Conservation (phyloP, 2,113 vertebrate species). For the Eulemur macaco region DNA sequence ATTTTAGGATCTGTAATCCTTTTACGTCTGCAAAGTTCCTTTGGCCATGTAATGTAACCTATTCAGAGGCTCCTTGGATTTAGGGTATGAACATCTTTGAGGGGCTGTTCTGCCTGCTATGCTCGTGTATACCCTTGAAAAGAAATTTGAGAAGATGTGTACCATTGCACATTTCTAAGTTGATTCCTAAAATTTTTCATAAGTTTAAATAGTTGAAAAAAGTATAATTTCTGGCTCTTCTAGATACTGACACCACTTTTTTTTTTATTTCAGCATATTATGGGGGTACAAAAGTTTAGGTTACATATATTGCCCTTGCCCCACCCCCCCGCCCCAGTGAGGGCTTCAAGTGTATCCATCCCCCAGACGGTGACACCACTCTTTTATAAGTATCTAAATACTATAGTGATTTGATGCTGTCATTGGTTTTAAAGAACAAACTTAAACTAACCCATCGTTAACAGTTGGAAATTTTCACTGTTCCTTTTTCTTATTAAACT, state of each 20-base stretch:
- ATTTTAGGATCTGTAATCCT: conserved; percentile 24
- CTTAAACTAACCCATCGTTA: not conserved
- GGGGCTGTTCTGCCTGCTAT: not conserved
- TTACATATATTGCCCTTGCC: too few relatives aligned
- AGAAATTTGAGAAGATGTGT: not conserved
- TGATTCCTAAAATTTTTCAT: not conserved
- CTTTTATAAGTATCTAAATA: not conserved
- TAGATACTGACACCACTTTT: not conserved
- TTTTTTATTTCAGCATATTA: too few relatives aligned
- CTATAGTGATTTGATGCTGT: not conserved
- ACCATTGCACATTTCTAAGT: not conserved
- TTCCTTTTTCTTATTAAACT: conserved; percentile 18
- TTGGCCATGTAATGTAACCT: conserved; percentile 18
- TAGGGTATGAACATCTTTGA: not conserved
- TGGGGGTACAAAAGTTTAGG: too few relatives aligned
- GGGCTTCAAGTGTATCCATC: too few relatives aligned
- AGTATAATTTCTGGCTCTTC: not conserved
- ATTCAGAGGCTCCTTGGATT: not conserved
- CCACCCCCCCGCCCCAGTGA: too few relatives aligned
- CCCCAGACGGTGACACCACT: not conserved
- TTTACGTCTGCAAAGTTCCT: not conserved
- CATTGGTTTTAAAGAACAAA: conserved; percentile 6
- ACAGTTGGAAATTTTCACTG: not conserved
- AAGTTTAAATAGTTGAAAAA: not conserved
- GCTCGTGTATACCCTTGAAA: not conserved